Percentiles rank a stretch among this genome's conserved stretches.
phyloP scores from a whole-genome alignment of 2,113 vertebrate genomes.

The Phalacrocorax aristotelis region DNA sequence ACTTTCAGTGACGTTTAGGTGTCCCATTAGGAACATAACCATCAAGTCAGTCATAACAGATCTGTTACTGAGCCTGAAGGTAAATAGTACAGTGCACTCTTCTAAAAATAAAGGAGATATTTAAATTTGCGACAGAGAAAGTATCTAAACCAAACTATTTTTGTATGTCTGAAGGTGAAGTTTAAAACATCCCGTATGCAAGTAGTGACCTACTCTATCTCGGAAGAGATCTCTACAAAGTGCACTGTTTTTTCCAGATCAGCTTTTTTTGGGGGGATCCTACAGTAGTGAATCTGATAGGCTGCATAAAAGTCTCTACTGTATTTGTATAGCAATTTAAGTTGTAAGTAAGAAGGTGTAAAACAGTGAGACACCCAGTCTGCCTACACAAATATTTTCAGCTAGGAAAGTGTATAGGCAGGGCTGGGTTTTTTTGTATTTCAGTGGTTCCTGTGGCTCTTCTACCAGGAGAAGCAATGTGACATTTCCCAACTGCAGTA shows the following conservation, averaged over 20 bases:
- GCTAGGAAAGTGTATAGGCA: not conserved
- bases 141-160: not conserved
- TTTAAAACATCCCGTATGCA: not conserved
- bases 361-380: not conserved
- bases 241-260: not conserved
- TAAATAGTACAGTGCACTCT: not conserved
- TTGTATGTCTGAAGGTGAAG: not conserved
- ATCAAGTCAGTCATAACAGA: not conserved
- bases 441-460: not conserved
- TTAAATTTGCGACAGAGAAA: not conserved
- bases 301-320: not conserved
- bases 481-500: conserved; percentile 5
- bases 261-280: not conserved
- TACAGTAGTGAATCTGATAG: not conserved
- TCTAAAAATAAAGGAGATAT: not conserved
- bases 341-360: not conserved
- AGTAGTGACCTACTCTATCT: not conserved
- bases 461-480: not conserved
- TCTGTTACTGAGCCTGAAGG: not conserved
- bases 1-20: not conserved
- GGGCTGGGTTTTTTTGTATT: not conserved
- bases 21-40: not conserved
- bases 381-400: not conserved
- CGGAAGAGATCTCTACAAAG: not conserved
- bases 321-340: not conserved